Percentiles rank a stretch among this genome's conserved stretches.
phyloP scores from a whole-genome alignment of 2,797 vertebrate species.

The Neopelma chrysocephalum region DNA sequence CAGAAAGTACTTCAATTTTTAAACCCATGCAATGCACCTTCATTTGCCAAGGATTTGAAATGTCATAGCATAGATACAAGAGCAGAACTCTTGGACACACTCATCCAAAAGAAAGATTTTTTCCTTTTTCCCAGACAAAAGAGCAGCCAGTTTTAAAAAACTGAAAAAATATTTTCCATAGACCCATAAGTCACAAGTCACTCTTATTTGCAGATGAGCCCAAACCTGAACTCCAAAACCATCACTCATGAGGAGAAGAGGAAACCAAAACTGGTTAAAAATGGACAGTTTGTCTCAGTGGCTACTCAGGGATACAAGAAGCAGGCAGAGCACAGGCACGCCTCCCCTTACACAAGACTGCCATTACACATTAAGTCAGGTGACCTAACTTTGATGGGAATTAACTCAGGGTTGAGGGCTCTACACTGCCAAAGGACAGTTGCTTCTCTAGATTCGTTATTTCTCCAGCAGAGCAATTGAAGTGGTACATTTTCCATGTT shows the following conservation, averaged over 20 bases:
- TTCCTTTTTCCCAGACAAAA: background rate
- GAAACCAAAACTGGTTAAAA: background rate
- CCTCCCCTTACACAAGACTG: background rate
- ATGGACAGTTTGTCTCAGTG: background rate
- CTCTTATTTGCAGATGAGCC: background rate
- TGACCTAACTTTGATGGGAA: background rate
- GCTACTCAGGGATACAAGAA: background rate
- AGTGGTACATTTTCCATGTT: fast-evolving
- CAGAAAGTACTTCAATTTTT: background rate
- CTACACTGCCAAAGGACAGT: background rate
- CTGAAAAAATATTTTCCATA: background rate
- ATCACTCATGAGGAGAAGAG: background rate
- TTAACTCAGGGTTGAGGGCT: background rate
- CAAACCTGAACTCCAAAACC: background rate
- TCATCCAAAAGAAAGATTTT: background rate
- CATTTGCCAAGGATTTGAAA: background rate
- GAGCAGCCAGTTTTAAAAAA: background rate
- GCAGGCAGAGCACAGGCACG: fast-evolving
- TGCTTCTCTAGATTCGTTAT: background rate
- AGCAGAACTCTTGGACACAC: background rate
- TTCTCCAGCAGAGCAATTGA: background rate
- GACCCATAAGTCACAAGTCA: background rate
- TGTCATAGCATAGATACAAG: background rate
- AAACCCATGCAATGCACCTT: background rate
- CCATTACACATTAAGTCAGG: background rate